Conservation (phyloP, 2,113 vertebrate genomes). For the Bothrops jararaca region DNA sequence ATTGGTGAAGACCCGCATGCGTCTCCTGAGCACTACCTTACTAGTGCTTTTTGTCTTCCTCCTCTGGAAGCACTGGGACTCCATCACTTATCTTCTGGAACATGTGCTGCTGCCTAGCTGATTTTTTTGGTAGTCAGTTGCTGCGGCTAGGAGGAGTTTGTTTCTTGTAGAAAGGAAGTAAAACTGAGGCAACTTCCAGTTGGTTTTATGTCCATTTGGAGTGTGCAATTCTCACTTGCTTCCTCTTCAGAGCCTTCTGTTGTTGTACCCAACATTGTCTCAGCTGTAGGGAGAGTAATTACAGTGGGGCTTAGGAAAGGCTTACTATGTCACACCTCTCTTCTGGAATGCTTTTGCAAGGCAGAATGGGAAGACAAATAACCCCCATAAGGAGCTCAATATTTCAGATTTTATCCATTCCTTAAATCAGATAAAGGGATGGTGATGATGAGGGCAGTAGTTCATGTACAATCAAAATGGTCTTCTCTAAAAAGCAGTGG, state of each 20-base stretch:
- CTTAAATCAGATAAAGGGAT: not conserved
- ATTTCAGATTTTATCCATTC: not conserved
- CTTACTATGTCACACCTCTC: rapidly evolving
- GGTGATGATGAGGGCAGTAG: not conserved
- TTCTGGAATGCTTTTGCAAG: conserved; percentile 21
- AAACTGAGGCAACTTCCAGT: conserved; percentile 6
- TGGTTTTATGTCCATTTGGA: not conserved
- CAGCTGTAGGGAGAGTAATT: not conserved
- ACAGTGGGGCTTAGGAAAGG: not conserved
- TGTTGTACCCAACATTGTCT: not conserved
- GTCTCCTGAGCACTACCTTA: conserved; percentile 84
- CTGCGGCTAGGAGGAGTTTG: rapidly evolving
- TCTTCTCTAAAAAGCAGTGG: not conserved
- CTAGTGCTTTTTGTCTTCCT: conserved; percentile 84
- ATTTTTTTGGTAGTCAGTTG: conserved; percentile 40
- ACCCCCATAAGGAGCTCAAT: not conserved
- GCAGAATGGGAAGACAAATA: not conserved
- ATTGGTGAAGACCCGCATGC: conserved; percentile 92
- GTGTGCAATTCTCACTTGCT: not conserved
- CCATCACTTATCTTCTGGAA: conserved; percentile 86
- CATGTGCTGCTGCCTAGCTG: conserved; percentile 85
- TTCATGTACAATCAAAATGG: conserved; percentile 13
- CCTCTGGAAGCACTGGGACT: conserved; percentile 96
- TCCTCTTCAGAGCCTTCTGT: not conserved
- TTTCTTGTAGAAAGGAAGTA: not conserved